Percentiles rank a stretch among this genome's conserved stretches.
These are phyloP conservation scores for Aphodius granarius DNA, from an alignment of 2,888 invertebrate genomes.

Conservation along the genomic window DNA sequence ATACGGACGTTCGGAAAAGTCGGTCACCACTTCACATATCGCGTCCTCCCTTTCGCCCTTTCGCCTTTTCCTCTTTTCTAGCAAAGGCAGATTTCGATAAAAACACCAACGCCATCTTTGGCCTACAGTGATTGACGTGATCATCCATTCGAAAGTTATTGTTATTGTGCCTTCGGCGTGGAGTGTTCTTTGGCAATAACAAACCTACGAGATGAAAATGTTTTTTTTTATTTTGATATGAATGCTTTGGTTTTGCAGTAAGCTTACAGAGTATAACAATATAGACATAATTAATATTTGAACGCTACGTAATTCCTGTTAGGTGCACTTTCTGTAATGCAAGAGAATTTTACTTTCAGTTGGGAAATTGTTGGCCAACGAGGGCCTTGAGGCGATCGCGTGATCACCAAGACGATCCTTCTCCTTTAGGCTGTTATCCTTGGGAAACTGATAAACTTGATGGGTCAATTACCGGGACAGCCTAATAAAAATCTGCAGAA, in stretches of 20 bases:
- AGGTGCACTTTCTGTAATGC: neutral
- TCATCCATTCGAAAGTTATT: neutral
- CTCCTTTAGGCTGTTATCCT: constrained; percentile 1
- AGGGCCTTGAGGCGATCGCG: neutral
- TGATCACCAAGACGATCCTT: neutral
- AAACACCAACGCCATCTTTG: neutral
- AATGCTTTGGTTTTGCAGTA: too few relatives aligned
- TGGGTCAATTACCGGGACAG: constrained; percentile 6
- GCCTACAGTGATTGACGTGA: neutral
- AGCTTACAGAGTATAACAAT: too few relatives aligned
- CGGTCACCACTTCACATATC: neutral
- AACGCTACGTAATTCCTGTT: neutral
- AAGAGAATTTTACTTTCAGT: neutral
- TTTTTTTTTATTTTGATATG: too few relatives aligned
- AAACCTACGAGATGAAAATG: neutral
- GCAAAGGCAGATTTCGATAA: neutral
- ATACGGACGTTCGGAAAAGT: neutral
- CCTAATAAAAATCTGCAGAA: constrained; percentile 9
- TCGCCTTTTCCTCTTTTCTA: neutral
- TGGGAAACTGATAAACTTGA: constrained; percentile 14
- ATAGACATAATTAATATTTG: too few relatives aligned
- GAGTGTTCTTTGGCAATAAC: neutral
- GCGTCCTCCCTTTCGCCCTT: too few relatives aligned
- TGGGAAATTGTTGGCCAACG: neutral
- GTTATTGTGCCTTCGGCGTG: neutral